These are phyloP conservation scores for Drosophila dives DNA, from an alignment of 2,888 invertebrate species.

Conservation along the genomic window DNA sequence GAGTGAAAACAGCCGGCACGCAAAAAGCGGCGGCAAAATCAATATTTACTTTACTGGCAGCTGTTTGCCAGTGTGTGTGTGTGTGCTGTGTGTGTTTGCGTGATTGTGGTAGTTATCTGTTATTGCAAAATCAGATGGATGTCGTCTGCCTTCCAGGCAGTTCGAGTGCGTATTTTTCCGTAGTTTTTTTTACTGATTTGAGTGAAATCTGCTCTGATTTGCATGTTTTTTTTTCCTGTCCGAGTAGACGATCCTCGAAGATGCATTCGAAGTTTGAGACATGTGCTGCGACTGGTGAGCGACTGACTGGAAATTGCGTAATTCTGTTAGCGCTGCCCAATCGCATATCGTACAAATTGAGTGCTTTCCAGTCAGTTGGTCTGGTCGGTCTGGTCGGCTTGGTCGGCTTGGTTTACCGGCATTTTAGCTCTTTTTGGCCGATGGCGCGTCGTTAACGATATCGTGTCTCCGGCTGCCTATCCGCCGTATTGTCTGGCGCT, in stretches of 20 bases:
- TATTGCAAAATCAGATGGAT: constrained; percentile 67
- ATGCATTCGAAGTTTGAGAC: constrained; percentile 9
- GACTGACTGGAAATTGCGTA: constrained; percentile 78
- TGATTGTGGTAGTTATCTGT: constrained; percentile 10
- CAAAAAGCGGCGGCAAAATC: constrained; percentile 56
- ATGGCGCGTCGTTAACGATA: constrained; percentile 10
- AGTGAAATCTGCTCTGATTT: background rate
- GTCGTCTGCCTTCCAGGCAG: constrained; percentile 41
- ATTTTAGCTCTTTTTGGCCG: constrained; percentile 5
- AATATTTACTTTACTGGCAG: constrained; percentile 69
- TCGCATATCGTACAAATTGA: constrained; percentile 44
- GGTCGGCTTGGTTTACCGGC: constrained; percentile 36
- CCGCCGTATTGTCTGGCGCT: constrained; percentile 35
- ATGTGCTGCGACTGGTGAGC: constrained; percentile 4
- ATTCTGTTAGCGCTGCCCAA: constrained; percentile 62
- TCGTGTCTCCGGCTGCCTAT: constrained; percentile 15
- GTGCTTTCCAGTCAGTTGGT: constrained; percentile 46
- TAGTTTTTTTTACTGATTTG: background rate
- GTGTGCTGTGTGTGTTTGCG: constrained; percentile 6
- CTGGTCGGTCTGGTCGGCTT: background rate
- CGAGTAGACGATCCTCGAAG: constrained; percentile 15
- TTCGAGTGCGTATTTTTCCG: constrained; percentile 14
- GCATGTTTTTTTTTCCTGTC: background rate
- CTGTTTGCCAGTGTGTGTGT: constrained; percentile 49
- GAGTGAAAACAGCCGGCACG: constrained; percentile 55